Percentiles rank a stretch among this genome's conserved stretches.
Conservation (phyloP, 2,888 invertebrate species). For the Tenodera sinensis region DNA sequence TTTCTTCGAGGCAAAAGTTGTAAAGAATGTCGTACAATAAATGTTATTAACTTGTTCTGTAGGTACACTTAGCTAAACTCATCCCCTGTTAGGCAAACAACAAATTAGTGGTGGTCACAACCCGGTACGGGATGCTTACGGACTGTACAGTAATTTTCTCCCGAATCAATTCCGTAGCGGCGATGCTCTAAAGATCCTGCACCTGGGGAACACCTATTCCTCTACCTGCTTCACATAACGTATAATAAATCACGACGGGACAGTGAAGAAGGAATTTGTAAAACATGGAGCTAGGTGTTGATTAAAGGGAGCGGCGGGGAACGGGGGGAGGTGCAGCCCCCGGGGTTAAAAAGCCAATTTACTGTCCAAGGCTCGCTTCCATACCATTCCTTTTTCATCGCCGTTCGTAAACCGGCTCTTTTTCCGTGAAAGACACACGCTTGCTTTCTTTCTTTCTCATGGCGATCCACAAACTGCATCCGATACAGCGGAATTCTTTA, state of each 20-base stretch:
- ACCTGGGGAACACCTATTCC: background rate
- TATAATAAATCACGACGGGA: conserved; percentile 11
- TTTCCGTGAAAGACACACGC: background rate
- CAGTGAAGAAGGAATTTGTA: conserved; percentile 15
- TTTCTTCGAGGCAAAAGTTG: no score
- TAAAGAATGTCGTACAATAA: no score
- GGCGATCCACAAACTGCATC: background rate
- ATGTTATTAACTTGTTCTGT: no score
- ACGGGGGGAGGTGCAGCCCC: background rate
- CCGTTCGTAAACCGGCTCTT: background rate
- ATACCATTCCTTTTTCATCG: background rate
- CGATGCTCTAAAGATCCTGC: background rate
- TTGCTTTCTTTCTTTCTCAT: background rate
- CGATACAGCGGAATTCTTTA: no score
- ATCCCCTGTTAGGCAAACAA: background rate
- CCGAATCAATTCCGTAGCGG: background rate
- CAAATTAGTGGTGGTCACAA: background rate
- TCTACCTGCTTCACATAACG: background rate
- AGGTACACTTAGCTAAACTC: no score
- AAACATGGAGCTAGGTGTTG: conserved; percentile 21
- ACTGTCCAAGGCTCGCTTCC: conserved; percentile 33
- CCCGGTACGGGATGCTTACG: background rate
- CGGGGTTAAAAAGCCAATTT: conserved; percentile 36
- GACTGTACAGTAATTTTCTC: background rate
- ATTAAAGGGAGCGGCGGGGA: conserved; percentile 19